phyloP scores from a whole-genome alignment of 2,888 invertebrate genomes.

The Pyrgus malvae region DNA sequence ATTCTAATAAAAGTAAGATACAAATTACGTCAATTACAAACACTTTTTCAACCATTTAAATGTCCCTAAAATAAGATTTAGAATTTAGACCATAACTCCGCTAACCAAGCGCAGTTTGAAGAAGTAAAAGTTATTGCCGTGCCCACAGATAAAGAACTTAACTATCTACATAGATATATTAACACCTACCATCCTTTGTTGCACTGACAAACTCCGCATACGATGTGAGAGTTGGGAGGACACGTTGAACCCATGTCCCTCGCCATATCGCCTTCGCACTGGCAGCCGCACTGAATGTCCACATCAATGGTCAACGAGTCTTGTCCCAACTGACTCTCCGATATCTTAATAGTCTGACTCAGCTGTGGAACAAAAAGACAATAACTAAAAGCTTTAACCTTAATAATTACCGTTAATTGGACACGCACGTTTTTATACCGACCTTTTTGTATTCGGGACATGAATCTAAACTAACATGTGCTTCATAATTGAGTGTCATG shows the following conservation, averaged over 20 bases:
- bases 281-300: slow-evolving; percentile 88
- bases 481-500: slow-evolving; percentile 83
- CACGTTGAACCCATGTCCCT: slow-evolving; percentile 57
- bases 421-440: slow-evolving; percentile 32
- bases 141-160: too few relatives aligned
- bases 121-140: too few relatives aligned
- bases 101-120: too few relatives aligned
- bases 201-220: slow-evolving; percentile 85
- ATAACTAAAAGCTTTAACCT: slow-evolving; percentile 2
- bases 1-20: too few relatives aligned
- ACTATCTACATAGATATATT: too few relatives aligned
- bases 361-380: slow-evolving; percentile 44
- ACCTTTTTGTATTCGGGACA: slow-evolving; percentile 79
- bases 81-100: too few relatives aligned
- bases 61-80: too few relatives aligned
- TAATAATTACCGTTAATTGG: slow-evolving; percentile 20
- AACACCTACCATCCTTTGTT: slow-evolving; percentile 80
- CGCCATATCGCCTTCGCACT: slow-evolving; percentile 72
- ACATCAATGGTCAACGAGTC: slow-evolving; percentile 86
- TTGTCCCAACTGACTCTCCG: slow-evolving; percentile 89
- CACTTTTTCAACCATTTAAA: too few relatives aligned
- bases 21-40: too few relatives aligned
- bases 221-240: slow-evolving; percentile 79
- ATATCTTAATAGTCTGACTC: slow-evolving; percentile 82
- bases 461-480: slow-evolving; percentile 81